Evolutionary conservation across 2,888 invertebrate genomes (phyloP), one percentile per base, ranked within the genome.

Genomic region (Synergus japonicus): DNA sequence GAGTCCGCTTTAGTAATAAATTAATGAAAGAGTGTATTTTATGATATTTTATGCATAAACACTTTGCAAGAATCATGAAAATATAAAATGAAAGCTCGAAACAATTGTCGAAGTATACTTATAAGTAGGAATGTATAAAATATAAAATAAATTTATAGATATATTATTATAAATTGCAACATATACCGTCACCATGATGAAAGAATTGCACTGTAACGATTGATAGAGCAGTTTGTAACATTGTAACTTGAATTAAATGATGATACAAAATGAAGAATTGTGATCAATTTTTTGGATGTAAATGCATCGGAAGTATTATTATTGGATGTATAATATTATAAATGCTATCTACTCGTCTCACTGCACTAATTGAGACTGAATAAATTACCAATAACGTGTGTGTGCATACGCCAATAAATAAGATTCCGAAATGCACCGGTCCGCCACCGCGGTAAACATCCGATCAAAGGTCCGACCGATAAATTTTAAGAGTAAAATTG

Each of bases 31-130:
- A 89, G 85, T 90, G 89, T 91, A 90, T 90, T 91, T 90, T 90
- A 90, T 89, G 88, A 90, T 90, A 90, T 90, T 88, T 89, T 90
- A 88, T 82, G 87, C 88, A 86, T 89, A 89, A 88, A 82, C 80
- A 83, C 69, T 69, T 64, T 44, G 78, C 78, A 76, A 76, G 77
- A 77, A 76, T 46, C 29, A 41, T 66, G 54, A 79, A 78, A 49
- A 60, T 37, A 67, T 76, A 76, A 81, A 58, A 78, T 76, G 49
- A 9, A 77, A 67, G 78, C 76, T 76, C 49, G 4, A 73, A 73
- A 69, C 77, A 54, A 78, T 67, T 81, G 69, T 78, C 54, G 29
- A 78, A 78, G 29, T 79, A 18, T 78, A 81, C 81, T 80, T 79
- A 81, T 79, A 81, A 85, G 79, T 84, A 84, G 81, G 78, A 83